Conservation (phyloP, 2,888 invertebrate genomes). For the Hirtodrosophila trivittata region DNA sequence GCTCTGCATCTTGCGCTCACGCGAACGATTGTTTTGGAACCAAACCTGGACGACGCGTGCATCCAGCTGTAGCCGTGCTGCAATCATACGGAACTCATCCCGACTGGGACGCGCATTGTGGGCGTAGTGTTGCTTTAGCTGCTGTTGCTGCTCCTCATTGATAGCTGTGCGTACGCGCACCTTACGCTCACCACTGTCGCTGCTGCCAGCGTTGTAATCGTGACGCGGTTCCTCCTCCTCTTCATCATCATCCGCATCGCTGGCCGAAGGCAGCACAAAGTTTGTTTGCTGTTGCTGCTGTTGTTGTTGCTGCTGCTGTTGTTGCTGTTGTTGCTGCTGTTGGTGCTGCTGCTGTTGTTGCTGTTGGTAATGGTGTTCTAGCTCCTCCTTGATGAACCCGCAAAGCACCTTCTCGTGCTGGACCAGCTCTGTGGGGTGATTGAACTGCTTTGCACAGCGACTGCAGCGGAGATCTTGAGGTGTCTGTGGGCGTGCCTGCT, state of each 20-base stretch:
- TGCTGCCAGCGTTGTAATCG: constrained; percentile 83
- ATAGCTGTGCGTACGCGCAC: constrained; percentile 96
- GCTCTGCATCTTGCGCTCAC: constrained; percentile 89
- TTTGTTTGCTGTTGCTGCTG: constrained; percentile 18
- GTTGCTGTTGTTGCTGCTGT: constrained; percentile 45
- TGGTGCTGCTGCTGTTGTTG: constrained; percentile 62
- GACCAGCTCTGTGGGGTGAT: constrained; percentile 86
- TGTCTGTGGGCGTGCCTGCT: neutral
- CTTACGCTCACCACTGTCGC: constrained; percentile 87
- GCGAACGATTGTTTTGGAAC: constrained; percentile 97
- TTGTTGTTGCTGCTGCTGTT: constrained; percentile 27
- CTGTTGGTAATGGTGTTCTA: constrained; percentile 84
- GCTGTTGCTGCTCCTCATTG: constrained; percentile 95
- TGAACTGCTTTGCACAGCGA: constrained; percentile 86
- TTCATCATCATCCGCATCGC: constrained; percentile 84
- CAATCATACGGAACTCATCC: constrained; percentile 95
- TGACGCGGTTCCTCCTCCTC: constrained; percentile 69
- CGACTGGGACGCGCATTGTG: constrained; percentile 96
- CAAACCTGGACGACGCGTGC: constrained; percentile 95
- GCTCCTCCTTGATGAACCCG: constrained; percentile 84
- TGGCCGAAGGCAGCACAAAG: constrained; percentile 84
- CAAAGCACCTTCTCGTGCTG: constrained; percentile 90
- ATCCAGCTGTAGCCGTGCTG: constrained; percentile 89
- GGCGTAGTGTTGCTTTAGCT: constrained; percentile 94
- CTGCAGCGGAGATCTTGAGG: constrained; percentile 84